phyloP scores from a whole-genome alignment of 1,140 invertebrate genomes.

The Apis laboriosa region DNA sequence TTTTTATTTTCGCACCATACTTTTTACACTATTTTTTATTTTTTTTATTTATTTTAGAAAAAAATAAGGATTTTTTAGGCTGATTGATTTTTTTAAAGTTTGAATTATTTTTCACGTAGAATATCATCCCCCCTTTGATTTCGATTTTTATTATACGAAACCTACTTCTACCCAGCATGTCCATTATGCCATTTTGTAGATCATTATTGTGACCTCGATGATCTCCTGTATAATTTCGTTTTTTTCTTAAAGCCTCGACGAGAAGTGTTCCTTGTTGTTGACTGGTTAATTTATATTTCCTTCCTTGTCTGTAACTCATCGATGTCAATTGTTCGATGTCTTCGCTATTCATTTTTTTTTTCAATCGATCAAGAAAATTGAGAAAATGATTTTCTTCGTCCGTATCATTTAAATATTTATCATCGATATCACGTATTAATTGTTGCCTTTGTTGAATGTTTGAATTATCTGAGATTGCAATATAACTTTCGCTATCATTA shows the following conservation, averaged over 20 bases:
- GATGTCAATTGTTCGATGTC: slow-evolving; percentile 63
- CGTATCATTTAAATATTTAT: slow-evolving; percentile 19
- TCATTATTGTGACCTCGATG: slow-evolving; percentile 77
- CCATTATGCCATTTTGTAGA: slow-evolving; percentile 87
- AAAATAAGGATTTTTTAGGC: not conserved
- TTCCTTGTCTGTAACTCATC: slow-evolving; percentile 69
- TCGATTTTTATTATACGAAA: slow-evolving; percentile 11
- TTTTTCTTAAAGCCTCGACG: slow-evolving; percentile 86
- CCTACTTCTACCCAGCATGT: slow-evolving; percentile 92
- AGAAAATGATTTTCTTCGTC: slow-evolving; percentile 54
- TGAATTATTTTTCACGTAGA: not conserved
- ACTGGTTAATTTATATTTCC: slow-evolving; percentile 83
- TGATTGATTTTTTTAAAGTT: not conserved
- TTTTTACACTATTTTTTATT: not conserved
- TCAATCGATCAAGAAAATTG: slow-evolving; percentile 71
- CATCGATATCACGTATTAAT: not conserved
- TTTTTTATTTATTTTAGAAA: not conserved
- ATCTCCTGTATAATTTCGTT: slow-evolving; percentile 79
- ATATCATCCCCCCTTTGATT: not conserved
- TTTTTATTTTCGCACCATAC: not conserved
- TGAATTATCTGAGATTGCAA: not conserved
- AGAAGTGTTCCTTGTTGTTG: slow-evolving; percentile 88
- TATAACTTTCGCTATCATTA: not conserved
- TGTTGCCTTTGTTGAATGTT: not conserved
- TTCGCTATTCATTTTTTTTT: slow-evolving; percentile 54